Evolutionary conservation across 1,140 invertebrate species (phyloP).

Genomic region (Zelostemma sp.): DNA sequence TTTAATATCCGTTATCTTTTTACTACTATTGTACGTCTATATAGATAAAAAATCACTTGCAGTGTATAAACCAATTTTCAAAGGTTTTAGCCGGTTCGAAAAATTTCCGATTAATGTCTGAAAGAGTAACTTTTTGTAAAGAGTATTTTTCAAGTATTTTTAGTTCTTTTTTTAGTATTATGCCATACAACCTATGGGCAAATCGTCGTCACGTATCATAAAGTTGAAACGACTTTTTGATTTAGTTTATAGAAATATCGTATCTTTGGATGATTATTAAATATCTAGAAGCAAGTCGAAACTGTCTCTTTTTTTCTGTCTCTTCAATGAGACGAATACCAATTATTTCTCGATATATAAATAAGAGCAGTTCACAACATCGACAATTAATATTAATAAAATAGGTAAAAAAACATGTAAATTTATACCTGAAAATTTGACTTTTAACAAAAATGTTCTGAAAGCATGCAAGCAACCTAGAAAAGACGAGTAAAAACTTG

Average conservation of each 20-base stretch:
- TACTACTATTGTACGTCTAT: conserved; percentile 54
- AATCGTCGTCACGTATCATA: conserved; percentile 39
- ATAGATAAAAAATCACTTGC: conserved; percentile 34
- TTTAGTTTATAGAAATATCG: conserved; percentile 54
- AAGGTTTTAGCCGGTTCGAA: conserved; percentile 31
- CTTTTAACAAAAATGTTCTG: too few species aligned
- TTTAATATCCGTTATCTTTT: conserved; percentile 46
- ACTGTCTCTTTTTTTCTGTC: too few species aligned
- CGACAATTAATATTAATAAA: too few species aligned
- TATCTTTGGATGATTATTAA: conserved; percentile 62
- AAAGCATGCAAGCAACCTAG: too few species aligned
- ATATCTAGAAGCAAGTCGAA: conserved; percentile 60
- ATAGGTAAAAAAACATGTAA: too few species aligned
- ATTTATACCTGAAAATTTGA: too few species aligned
- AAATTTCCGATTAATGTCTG: conserved; percentile 26
- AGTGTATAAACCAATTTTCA: conserved; percentile 35
- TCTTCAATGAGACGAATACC: too few species aligned
- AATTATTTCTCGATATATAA: too few species aligned
- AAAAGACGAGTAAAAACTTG: too few species aligned
- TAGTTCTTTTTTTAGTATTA: conserved; percentile 69
- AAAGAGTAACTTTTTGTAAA: conserved; percentile 60
- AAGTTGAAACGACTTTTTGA: conserved; percentile 51
- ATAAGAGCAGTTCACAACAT: too few species aligned
- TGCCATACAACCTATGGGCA: conserved; percentile 42
- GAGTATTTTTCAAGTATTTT: conserved; percentile 70